phyloP scores from a whole-genome alignment of 2,888 invertebrate genomes.

The Nebria brevicollis region DNA sequence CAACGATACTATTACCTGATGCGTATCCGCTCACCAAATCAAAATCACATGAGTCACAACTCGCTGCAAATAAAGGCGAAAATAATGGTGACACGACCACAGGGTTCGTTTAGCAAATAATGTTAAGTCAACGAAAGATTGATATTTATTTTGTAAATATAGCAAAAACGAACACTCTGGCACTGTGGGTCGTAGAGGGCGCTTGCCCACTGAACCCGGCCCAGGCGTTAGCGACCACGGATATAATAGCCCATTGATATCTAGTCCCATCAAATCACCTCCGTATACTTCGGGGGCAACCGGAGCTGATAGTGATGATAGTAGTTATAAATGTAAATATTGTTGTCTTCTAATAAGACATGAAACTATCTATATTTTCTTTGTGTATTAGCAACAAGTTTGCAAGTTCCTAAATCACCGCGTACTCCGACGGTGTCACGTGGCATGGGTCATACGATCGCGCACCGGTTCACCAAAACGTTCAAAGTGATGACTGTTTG shows the following conservation, averaged over 20 bases:
- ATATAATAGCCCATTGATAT: constrained; percentile 63
- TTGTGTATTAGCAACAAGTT: constrained; percentile 60
- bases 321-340: constrained; percentile 63
- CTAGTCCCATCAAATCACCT: constrained; percentile 71
- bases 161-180: constrained; percentile 57
- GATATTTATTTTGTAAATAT: constrained; percentile 49
- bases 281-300: constrained; percentile 64
- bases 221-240: constrained; percentile 63
- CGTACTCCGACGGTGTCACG: constrained; percentile 67
- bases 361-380: constrained; percentile 28
- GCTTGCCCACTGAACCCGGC: constrained; percentile 71
- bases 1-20: constrained; percentile 63
- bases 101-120: constrained; percentile 55
- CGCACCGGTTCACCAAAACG: constrained; percentile 89
- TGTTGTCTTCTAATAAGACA: constrained; percentile 12
- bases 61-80: constrained; percentile 75
- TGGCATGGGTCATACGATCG: constrained; percentile 88
- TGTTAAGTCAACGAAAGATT: background rate
- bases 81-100: constrained; percentile 61
- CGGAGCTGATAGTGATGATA: constrained; percentile 65
- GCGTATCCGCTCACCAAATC: constrained; percentile 83
- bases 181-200: constrained; percentile 62
- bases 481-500: constrained; percentile 91
- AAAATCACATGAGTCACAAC: constrained; percentile 91
- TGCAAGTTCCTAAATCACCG: constrained; percentile 71